Conservation (phyloP, 2,888 invertebrate genomes). For the Netelia virgata region DNA sequence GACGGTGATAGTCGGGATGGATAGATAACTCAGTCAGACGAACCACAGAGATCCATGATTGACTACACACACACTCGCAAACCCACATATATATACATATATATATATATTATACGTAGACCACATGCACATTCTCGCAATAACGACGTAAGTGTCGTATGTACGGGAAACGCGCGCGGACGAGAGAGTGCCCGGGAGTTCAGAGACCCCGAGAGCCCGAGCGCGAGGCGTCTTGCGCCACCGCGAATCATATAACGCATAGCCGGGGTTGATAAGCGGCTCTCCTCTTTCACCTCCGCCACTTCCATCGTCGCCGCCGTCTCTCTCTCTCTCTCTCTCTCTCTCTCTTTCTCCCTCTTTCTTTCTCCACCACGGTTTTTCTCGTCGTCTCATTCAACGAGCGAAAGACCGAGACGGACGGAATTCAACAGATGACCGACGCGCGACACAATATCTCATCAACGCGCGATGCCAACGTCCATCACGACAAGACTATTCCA, state of each 20-base stretch:
- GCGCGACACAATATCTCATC: slow-evolving; percentile 59
- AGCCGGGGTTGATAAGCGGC: slow-evolving; percentile 76
- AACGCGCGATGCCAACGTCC: slow-evolving; percentile 54
- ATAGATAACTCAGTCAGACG: slow-evolving; percentile 54
- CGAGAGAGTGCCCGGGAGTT: slow-evolving; percentile 75
- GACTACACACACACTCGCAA: slow-evolving; percentile 18
- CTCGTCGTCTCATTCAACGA: slow-evolving; percentile 20
- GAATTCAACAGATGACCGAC: slow-evolving; percentile 64
- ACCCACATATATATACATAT: background rate
- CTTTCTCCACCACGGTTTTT: slow-evolving; percentile 14
- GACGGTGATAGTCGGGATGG: slow-evolving; percentile 58
- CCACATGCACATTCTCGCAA: slow-evolving; percentile 17
- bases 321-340: slow-evolving; percentile 19
- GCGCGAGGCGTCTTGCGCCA: slow-evolving; percentile 76
- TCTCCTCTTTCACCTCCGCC: slow-evolving; percentile 43
- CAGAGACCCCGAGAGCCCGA: slow-evolving; percentile 76
- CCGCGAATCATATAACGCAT: slow-evolving; percentile 74
- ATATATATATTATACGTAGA: background rate
- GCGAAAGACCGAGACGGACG: slow-evolving; percentile 32
- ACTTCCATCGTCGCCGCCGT: background rate
- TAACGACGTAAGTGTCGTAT: slow-evolving; percentile 44
- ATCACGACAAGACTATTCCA: slow-evolving; percentile 46
- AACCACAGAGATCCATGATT: slow-evolving; percentile 65
- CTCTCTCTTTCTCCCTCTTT: slow-evolving; percentile 22
- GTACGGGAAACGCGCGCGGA: slow-evolving; percentile 44